phyloP scores from a whole-genome alignment of 1,140 invertebrate genomes.

The Aphidius ervi region DNA sequence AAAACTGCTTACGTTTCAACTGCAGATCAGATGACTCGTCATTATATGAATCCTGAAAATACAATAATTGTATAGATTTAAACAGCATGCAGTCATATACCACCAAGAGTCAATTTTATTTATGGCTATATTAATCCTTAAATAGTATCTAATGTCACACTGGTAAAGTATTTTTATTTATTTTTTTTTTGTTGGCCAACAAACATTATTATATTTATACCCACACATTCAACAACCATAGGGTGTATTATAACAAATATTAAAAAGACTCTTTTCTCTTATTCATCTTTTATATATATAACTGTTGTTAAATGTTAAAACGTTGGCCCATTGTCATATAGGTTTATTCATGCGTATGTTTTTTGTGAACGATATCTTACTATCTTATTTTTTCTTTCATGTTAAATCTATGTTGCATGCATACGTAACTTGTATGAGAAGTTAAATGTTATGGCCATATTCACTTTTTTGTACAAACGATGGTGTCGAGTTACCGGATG shows the following conservation, averaged over 20 bases:
- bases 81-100: conserved; percentile 3
- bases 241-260: background rate
- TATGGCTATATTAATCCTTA: conserved; percentile 56
- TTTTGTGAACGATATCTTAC: conserved; percentile 42
- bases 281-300: conserved; percentile 1
- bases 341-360: conserved; percentile 49
- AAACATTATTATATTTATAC: too few relatives aligned
- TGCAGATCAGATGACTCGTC: background rate
- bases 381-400: conserved; percentile 6
- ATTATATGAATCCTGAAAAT: background rate
- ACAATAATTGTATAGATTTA: conserved; percentile 3
- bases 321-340: too few relatives aligned
- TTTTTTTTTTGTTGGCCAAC: conserved; percentile 17
- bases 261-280: conserved; percentile 5
- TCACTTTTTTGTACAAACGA: conserved; percentile 46
- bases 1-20: background rate
- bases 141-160: conserved; percentile 55
- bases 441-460: conserved; percentile 37
- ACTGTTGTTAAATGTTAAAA: conserved; percentile 34
- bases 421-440: too few relatives aligned
- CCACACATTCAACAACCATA: too few relatives aligned
- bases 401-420: too few relatives aligned
- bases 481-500: conserved; percentile 56
- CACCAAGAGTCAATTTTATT: conserved; percentile 47
- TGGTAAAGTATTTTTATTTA: conserved; percentile 27